A percentile compares a stretch with the other conserved stretches of the same genome.
Conservation (phyloP, 2,888 invertebrate genomes). For the Archaeoteleia sp. region DNA sequence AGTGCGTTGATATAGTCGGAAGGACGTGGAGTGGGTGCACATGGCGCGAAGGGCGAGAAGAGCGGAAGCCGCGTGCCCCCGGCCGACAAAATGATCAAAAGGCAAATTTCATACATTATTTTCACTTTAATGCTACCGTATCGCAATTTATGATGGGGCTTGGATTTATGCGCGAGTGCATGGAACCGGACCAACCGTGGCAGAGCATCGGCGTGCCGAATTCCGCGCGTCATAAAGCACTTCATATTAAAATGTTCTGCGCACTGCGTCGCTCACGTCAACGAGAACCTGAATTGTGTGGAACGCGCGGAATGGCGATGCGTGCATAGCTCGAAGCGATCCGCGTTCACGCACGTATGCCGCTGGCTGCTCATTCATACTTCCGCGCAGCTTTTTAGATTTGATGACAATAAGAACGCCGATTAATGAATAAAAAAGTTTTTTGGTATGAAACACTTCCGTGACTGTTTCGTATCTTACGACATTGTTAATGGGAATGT, state of each 20-base stretch:
- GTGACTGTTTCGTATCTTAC: too few relatives aligned
- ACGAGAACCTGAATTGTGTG: conserved; percentile 65
- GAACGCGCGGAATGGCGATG: conserved; percentile 45
- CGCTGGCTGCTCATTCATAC: too few relatives aligned
- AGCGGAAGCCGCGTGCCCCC: conserved; percentile 71
- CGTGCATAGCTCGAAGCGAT: conserved; percentile 25
- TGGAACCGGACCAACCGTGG: conserved; percentile 47
- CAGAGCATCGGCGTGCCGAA: conserved; percentile 40
- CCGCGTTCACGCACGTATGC: conserved; percentile 22
- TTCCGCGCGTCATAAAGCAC: conserved; percentile 64
- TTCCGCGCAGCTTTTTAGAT: too few relatives aligned
- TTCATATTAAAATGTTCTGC: conserved; percentile 68
- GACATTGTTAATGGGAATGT: too few relatives aligned
- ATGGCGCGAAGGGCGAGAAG: conserved; percentile 34
- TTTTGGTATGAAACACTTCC: too few relatives aligned
- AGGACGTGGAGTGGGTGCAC: conserved; percentile 32
- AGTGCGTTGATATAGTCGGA: conserved; percentile 22
- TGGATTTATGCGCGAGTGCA: conserved; percentile 69
- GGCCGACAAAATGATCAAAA: conserved; percentile 74
- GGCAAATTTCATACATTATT: conserved; percentile 74
- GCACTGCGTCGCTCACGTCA: conserved; percentile 63
- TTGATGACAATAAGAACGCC: too few relatives aligned
- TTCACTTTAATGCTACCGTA: conserved; percentile 74
- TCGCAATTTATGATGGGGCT: conserved; percentile 72
- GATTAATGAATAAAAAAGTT: too few relatives aligned